Evolutionary conservation across 1,140 invertebrate species (phyloP), one percentile per base, ranked within the genome.

Genomic region (Caenorhabditis brenneri): DNA sequence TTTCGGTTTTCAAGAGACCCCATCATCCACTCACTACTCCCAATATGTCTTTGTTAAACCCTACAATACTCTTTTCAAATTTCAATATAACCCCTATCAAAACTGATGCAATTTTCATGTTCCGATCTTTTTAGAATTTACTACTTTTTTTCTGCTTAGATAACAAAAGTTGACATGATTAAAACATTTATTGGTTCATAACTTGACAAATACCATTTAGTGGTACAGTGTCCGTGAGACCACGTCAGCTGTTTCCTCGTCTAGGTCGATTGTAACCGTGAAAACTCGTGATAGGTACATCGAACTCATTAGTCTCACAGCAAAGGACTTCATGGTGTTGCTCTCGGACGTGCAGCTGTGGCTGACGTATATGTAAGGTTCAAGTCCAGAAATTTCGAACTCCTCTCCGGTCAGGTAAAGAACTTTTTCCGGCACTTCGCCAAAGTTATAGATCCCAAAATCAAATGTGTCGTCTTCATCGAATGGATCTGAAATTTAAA

Each of bases 391-490:
- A 24, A 74, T 24, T 15, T 74, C 65, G 22, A 74, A 74, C 42
- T 74, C 36, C 42, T 74, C 36, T 22, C 65, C 65, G 9, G 15
- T 46, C n/a, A 74, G n/a, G 24, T n/a, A 9, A 3, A 46, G 36
- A 24, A 36, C 24, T 24, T 27, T 55, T 24, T 42, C 33, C n/a
- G 65, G 36, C 3, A 3, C 9, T 22, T 42, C 7, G 2, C 65
- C 33, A 22, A 74, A 42, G 16, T 22, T 9, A 24, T 42, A 74
- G 0, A 6, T 42, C 12, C 29, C 36, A 12, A 74, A 74, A 42
- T 39, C 65, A 0, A 74, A 12, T 24, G 65, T 74, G 65, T 74
- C 65, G 22, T 74, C 65, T 74, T 74, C 65, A 42, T 74, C 65
- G 9, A 42, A 19, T 9, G n/a, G 36, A 74, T 24, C 65, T 74